Conservation (phyloP, 2,113 vertebrate genomes). For the Pteruthius melanotis region DNA sequence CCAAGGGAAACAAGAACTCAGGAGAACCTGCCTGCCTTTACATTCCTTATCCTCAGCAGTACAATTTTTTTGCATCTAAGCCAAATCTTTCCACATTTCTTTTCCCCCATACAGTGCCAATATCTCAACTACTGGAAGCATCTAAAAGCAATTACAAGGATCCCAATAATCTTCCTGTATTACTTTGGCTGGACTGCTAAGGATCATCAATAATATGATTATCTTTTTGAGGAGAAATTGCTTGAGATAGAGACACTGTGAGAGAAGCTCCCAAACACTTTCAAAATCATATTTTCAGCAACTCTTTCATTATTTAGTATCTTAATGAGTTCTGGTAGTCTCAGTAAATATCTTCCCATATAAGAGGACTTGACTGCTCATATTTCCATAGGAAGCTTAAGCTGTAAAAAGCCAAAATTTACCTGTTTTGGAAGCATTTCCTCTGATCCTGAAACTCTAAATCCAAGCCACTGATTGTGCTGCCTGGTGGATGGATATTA, state of each 20-base stretch:
- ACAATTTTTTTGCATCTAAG: background rate
- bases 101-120: background rate
- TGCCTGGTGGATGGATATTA: background rate
- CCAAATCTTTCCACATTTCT: background rate
- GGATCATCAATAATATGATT: slow-evolving; percentile 39
- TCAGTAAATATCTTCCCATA: background rate
- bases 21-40: background rate
- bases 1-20: background rate
- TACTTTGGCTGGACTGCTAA: background rate
- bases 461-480: background rate
- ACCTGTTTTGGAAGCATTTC: background rate
- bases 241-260: background rate
- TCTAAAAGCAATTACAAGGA: slow-evolving; percentile 31
- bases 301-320: slow-evolving; percentile 19
- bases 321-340: background rate
- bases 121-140: slow-evolving; percentile 35
- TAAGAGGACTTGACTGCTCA: background rate
- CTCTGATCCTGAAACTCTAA: background rate
- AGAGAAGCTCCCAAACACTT: slow-evolving; percentile 10
- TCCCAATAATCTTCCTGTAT: slow-evolving; percentile 33
- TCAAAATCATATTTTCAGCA: background rate
- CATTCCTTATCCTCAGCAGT: slow-evolving; percentile 9
- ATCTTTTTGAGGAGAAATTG: slow-evolving; percentile 21
- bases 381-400: background rate
- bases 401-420: background rate